Percentiles rank a stretch among this genome's conserved stretches.
Conservation (phyloP, 2,888 invertebrate genomes). For the Heteromyza rotundicornis region DNA sequence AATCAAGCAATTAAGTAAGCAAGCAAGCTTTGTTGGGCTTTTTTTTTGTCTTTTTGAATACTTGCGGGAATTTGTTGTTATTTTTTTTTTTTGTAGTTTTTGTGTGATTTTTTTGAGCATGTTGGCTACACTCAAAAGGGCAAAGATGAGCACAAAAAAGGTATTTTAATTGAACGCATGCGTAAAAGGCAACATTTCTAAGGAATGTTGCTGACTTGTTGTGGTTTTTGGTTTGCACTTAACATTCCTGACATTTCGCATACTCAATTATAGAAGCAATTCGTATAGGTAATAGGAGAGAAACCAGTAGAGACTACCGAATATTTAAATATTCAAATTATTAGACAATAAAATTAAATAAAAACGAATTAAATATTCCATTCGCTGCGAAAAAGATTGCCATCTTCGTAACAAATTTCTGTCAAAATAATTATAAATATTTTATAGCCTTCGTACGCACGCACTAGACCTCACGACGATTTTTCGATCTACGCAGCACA, state of each 20-base stretch:
- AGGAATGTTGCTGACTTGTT: background rate
- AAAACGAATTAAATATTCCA: too few relatives aligned
- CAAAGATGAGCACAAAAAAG: background rate
- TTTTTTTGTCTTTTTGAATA: background rate
- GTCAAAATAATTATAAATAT: constrained; percentile 4
- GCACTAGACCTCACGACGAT: background rate
- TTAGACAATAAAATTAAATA: too few relatives aligned
- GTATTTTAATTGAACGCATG: constrained; percentile 4
- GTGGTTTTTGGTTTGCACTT: too few relatives aligned
- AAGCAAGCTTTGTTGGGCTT: constrained; percentile 9
- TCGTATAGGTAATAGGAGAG: background rate
- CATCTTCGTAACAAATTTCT: too few relatives aligned
- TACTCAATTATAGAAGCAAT: too few relatives aligned
- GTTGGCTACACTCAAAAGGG: background rate
- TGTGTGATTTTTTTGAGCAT: background rate
- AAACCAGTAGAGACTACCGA: background rate
- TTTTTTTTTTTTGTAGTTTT: background rate
- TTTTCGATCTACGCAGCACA: background rate
- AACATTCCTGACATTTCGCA: too few relatives aligned
- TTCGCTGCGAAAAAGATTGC: too few relatives aligned
- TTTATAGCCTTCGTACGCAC: background rate
- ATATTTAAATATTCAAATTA: too few relatives aligned
- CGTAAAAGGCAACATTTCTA: background rate
- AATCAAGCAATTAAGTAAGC: constrained; percentile 39
- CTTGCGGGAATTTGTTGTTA: too few relatives aligned